These are phyloP conservation scores for Caenorhabditis sinica DNA, from an alignment of 2,888 invertebrate species.

Conservation along the genomic window DNA sequence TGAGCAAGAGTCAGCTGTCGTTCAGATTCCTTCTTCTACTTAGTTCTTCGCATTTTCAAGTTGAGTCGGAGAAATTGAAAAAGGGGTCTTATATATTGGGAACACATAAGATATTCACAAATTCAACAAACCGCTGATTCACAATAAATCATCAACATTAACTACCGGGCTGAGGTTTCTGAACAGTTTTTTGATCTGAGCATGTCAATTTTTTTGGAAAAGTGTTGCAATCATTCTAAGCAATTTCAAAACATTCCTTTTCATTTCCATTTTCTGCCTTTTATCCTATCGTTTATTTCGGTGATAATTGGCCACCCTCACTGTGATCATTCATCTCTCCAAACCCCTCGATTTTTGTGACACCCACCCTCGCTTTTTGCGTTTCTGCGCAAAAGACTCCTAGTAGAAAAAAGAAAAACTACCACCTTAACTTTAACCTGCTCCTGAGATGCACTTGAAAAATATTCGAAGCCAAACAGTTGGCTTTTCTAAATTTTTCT, in stretches of 20 bases:
- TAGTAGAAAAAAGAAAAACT: constrained; percentile 39
- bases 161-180: no score
- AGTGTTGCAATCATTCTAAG: no score
- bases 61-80: no score
- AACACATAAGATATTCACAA: no score
- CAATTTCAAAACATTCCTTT: no score
- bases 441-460: constrained; percentile 59
- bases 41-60: neutral
- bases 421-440: constrained; percentile 53
- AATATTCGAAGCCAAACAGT: constrained; percentile 63
- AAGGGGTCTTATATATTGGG: no score
- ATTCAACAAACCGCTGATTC: no score
- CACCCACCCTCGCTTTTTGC: constrained; percentile 41
- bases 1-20: neutral
- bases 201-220: no score
- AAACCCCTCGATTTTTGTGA: neutral
- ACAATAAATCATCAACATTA: no score
- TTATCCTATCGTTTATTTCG: no score
- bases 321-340: constrained; percentile 22
- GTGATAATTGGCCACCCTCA: constrained; percentile 25
- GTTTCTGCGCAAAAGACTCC: constrained; percentile 39
- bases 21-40: neutral
- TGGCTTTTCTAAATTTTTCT: constrained; percentile 52
- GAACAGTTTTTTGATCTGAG: no score
- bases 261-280: neutral